Evolutionary conservation across 2,113 vertebrate genomes (phyloP), one percentile per base, ranked within the genome.

Genomic region (Mola mola): DNA sequence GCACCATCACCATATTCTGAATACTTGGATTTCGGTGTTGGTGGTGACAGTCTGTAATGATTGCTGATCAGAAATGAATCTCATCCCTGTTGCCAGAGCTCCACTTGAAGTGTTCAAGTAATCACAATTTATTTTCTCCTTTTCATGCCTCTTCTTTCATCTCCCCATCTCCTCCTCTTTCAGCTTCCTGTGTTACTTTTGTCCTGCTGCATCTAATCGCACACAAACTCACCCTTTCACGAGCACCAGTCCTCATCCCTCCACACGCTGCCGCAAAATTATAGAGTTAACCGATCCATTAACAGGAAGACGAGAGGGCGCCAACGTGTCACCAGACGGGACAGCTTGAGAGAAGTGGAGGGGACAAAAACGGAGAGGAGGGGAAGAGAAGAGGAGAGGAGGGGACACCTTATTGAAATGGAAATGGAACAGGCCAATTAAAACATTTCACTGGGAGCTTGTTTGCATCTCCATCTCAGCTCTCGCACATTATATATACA

Each of bases 341-440:
- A 75, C 71, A 53, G 66, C 66, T 78, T 70, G 78, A 76, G 78
- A 81, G 81, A 75, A 80, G 83, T 55, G 55, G 66, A 65, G 71
- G 60, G 74, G 67, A 73, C 64, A 79, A 79, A 66, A 52, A 46
- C 58, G 61, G 57, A 78, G 58, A 44, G 25, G 33, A 51, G 43
- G 46, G 20, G 67, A 31, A 26, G 58, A 50, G 40, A 17, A 36
- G 61, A 72, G 57, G 48, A 59, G 75, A 59, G 83, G 79, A 84
- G 72, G 78, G 76, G 74, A 78, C 53, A 61, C 77, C 80, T 79
- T 85, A 87, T 90, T 90, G 86, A 90, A 90, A 89, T 90, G 89
- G 87, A 90, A 90, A 89, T 90, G 63, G 80, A 78, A 79, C 81
- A 74, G 76, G 79, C 84, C 87, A 90, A 90, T 88, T 90, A 90